Percentiles rank a stretch among this genome's conserved stretches.
phyloP scores from a whole-genome alignment of 2,113 vertebrate species.

The Antechinus flavipes region DNA sequence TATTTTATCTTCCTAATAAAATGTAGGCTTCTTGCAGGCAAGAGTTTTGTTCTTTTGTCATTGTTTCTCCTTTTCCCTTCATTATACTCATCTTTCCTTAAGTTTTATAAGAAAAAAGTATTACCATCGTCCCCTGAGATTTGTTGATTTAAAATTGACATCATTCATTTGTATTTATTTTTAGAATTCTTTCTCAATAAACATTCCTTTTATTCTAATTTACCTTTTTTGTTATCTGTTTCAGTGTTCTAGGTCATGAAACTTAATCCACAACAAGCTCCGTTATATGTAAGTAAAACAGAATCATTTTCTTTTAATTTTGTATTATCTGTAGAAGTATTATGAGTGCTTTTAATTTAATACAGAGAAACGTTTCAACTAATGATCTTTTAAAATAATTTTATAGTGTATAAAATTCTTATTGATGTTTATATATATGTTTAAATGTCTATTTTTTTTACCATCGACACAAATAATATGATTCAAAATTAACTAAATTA shows the following conservation, averaged over 20 bases:
- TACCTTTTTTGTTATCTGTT: constrained; percentile 79
- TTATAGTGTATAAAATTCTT: neutral
- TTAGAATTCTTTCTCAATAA: neutral
- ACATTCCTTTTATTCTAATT: constrained; percentile 39
- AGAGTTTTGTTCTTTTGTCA: neutral
- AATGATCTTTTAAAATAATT: neutral
- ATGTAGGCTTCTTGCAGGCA: neutral
- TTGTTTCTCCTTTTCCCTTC: neutral
- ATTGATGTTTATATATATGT: neutral
- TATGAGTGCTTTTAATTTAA: neutral
- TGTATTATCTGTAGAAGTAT: neutral
- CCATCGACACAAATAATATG: neutral
- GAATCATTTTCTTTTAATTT: constrained; percentile 29
- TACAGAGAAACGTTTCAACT: constrained; percentile 3
- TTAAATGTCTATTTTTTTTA: neutral
- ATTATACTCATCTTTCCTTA: neutral
- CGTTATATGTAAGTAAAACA: constrained; percentile 95
- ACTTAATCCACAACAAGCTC: constrained; percentile 98
- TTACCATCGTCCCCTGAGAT: neutral
- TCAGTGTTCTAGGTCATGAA: constrained; percentile 97
- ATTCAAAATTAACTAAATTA: constrained; percentile 10
- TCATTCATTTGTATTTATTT: neutral
- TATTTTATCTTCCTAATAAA: neutral
- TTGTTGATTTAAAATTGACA: neutral
- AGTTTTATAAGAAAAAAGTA: neutral